These are phyloP conservation scores for Tamandua tetradactyla DNA, from an alignment of 2,797 vertebrate genomes.

Conservation along the genomic window DNA sequence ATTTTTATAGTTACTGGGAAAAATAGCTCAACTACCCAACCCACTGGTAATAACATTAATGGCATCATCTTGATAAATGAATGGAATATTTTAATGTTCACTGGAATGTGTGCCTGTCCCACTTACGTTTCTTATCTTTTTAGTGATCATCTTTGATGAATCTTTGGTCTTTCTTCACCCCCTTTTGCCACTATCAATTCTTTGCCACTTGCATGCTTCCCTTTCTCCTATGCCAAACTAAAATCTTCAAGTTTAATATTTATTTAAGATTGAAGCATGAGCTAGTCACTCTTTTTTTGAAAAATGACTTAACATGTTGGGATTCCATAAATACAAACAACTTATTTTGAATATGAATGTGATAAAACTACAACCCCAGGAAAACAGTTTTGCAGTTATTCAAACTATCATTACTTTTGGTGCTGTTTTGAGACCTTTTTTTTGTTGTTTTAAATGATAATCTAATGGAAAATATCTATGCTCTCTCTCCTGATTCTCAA, in stretches of 20 bases:
- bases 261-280: background rate
- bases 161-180: background rate
- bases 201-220: background rate
- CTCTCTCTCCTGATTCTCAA: no score
- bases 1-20: background rate
- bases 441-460: background rate
- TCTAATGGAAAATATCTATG: background rate
- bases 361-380: background rate
- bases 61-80: background rate
- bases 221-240: background rate
- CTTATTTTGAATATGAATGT: background rate
- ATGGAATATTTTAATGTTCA: no score
- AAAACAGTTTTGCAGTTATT: background rate
- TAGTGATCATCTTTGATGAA: background rate
- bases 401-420: background rate
- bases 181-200: background rate
- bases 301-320: background rate
- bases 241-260: background rate
- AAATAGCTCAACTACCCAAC: background rate
- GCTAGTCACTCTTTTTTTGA: background rate
- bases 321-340: background rate
- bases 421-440: background rate
- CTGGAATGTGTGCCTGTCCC: background rate
- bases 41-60: no score
- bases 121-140: background rate